phyloP scores from a whole-genome alignment of 2,113 vertebrate species.

The Oxyruncus cristatus region DNA sequence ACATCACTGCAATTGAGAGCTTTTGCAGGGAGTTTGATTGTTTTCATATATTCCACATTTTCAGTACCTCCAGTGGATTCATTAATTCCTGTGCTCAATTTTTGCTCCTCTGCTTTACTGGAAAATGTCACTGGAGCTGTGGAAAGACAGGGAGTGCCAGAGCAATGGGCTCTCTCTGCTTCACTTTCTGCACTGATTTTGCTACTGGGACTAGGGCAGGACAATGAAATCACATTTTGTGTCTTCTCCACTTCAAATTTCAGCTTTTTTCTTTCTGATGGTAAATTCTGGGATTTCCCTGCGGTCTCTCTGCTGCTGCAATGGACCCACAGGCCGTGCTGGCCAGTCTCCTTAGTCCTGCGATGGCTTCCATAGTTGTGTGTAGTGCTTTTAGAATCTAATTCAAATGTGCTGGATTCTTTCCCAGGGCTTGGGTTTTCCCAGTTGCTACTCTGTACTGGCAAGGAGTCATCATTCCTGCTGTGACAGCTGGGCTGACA shows the following conservation, averaged over 20 bases:
- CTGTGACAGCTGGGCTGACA: background rate
- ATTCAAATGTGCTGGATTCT: background rate
- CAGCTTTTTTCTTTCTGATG: constrained; percentile 87
- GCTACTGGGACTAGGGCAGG: background rate
- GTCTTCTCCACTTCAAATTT: constrained; percentile 72
- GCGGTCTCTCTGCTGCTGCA: background rate
- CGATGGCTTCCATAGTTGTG: background rate
- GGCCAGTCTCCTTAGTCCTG: background rate
- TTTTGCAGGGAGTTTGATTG: background rate
- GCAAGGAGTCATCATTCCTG: background rate
- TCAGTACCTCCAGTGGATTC: background rate
- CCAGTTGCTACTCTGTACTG: constrained; percentile 46
- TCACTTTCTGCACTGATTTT: background rate
- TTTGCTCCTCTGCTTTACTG: background rate
- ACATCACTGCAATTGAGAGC: background rate
- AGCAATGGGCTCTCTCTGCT: background rate
- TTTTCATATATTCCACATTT: background rate
- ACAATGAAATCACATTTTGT: background rate
- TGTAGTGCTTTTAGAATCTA: background rate
- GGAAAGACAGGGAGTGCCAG: background rate
- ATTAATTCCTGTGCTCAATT: background rate
- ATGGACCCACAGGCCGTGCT: background rate
- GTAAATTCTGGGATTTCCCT: constrained; percentile 56
- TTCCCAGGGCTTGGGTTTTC: constrained; percentile 29
- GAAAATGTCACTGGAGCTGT: background rate